Base-by-base conservation (phyloP, 2,888 invertebrate genomes). In the Ganaspis brasiliensis region DNA sequence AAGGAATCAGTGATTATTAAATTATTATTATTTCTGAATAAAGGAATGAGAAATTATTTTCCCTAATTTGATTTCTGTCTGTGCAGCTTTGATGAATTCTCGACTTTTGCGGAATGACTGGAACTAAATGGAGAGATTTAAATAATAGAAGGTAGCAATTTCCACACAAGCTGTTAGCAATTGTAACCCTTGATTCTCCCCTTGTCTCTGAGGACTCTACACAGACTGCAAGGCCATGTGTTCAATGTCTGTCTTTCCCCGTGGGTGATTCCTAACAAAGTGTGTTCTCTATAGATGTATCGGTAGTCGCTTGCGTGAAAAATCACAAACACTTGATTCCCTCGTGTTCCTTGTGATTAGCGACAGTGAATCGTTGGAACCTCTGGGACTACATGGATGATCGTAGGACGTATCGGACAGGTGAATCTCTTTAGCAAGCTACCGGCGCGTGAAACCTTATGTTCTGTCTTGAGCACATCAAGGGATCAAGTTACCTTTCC, bases 281-380 rank as follows among this genome's bases (percentile, higher is more conserved):
- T 67, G 24, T 67, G 24, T 10, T 19, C 14, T 14, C 19, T 40
- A 40, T 21, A 63, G 63, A 63, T 63, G 21, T 40, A 67, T 67
- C 45, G 67, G 40, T 40, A 67, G 40, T 19, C n/a, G 67, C 40
- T 45, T 24, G 24, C 26, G 63, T 70, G 78, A 80, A 80, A 79
- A 80, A 77, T 75, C 61, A 67, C 61, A 61, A 80, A 77, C 74
- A 80, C 77, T 76, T 45, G 75, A 77, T 81, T 75, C 85, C 77
- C 75, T 70, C 78, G 83, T 76, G 79, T 80, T 83, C 87, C 84
- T 85, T 85, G 81, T 83, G 84, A 86, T 86, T 85, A 85, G 84
- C 79, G 80, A 81, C 82, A 80, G 81, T 82, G 79, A 82, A 80
- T 80, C 67, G 77, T 77, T 77, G 75, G 77, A 80, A 73, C 80